A percentile compares a stretch with the other conserved stretches of the same genome.
Evolutionary conservation across 2,113 vertebrate species (phyloP).

Genomic region (Protobothrops flavoviridis): DNA sequence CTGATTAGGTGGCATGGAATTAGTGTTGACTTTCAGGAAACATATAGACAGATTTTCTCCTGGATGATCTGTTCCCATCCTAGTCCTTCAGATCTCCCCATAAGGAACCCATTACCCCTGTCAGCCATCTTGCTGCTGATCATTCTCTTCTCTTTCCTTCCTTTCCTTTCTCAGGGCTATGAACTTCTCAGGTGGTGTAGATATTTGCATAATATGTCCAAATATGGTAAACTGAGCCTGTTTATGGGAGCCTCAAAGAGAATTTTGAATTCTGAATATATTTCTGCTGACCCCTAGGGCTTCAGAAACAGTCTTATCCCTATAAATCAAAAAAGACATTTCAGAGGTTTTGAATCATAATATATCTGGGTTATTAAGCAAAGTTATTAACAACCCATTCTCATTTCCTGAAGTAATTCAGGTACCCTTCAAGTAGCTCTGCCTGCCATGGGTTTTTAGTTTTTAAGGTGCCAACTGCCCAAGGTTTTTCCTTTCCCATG

Average conservation of each 20-base stretch:
- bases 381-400: constrained; percentile 60
- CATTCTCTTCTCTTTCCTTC: not conserved
- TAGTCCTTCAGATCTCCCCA: not conserved
- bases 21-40: not conserved
- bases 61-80: not conserved
- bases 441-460: constrained; percentile 26
- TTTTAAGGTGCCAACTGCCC: constrained; percentile 30
- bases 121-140: not conserved
- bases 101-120: not conserved
- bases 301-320: constrained; percentile 47
- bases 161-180: not conserved
- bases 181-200: not conserved
- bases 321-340: constrained; percentile 45
- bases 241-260: not conserved
- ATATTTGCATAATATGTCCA: not conserved
- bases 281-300: not conserved
- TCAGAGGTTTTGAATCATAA: constrained; percentile 55
- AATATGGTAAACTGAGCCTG: not conserved
- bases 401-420: constrained; percentile 71
- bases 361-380: constrained; percentile 56
- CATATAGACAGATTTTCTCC: not conserved
- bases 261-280: not conserved
- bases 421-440: constrained; percentile 58
- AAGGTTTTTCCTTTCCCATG: constrained; percentile 2
- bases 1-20: not conserved